Base-by-base conservation (phyloP, 2,113 vertebrate species). In the Phalacrocorax carbo region DNA sequence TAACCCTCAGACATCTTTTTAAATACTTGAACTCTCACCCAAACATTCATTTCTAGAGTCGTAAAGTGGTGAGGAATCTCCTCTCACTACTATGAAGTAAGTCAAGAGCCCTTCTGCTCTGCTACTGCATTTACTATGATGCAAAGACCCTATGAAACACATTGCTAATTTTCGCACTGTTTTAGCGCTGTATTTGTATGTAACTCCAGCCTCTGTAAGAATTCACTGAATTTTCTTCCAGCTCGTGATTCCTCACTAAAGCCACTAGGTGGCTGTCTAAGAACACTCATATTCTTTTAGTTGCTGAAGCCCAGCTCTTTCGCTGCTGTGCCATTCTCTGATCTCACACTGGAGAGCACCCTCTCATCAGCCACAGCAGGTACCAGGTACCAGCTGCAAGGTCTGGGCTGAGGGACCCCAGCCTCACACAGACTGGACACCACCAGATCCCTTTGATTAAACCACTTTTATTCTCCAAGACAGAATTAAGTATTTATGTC, bases 221-320 rank as follows among this genome's bases (percentile, higher is more conserved):
- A 42, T 12, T 49, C 18, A 4, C 9, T 5, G 61, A 4, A 21
- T 60, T 73, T 70, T 48, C 60, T 30, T 5, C 46, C 16, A 54
- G 64, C 48, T 25, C 18, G 36, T 27, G 30, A 15, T 97, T 96
- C 42, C 77, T 55, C 4, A 0, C 68, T 36, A 1, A 27, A 0
- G 49, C 94, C 97, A 86, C 96, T 95, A 94, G 96, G 81, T 95
- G 96, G 97, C 97, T 91, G 94, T 94, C 91, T 77, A 96, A 42
- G 95, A 88, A 80, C 94, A 61, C 79, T 14, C 38, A 82, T 75
- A 8, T 2, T 46, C 36, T 52, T 51, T 54, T 2, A 1, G 12
- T 32, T 1, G 2, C 38, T 64, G 46, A 17, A 34, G 6, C 36
- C 13, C 14, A 2, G 48, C 78, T 19, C 34, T 49, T 2, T 2